These are phyloP conservation scores for Pocillopora grandis DNA, from an alignment of 92 coral and sea anemone species.

Conservation along the genomic window DNA sequence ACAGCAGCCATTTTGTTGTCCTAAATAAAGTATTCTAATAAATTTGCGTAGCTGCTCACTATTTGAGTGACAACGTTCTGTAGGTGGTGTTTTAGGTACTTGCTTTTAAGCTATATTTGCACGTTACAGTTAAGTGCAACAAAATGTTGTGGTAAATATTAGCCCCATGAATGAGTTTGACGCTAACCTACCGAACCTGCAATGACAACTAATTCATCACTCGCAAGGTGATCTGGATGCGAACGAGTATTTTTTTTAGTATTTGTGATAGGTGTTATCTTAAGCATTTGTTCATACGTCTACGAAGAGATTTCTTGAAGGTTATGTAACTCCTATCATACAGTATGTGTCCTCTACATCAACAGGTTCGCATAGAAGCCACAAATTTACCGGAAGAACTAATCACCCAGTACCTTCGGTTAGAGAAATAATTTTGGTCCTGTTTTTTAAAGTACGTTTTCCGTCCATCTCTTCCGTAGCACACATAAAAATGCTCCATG, in stretches of 20 bases:
- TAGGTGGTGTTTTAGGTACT: too few species aligned
- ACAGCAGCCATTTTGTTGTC: too few species aligned
- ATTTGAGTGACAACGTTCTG: too few species aligned
- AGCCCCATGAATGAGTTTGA: too few species aligned
- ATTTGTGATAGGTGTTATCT: neutral
- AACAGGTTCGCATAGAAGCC: conserved; percentile 97
- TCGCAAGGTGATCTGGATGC: too few species aligned
- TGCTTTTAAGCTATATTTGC: too few species aligned
- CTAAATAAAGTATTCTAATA: too few species aligned
- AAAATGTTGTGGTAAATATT: too few species aligned
- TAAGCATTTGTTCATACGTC: too few species aligned
- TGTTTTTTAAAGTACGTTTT: conserved; percentile 92
- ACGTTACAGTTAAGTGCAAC: too few species aligned
- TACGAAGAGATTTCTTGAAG: neutral
- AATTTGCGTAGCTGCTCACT: neutral
- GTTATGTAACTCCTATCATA: neutral
- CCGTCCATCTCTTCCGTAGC: conserved; percentile 95
- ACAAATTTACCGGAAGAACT: conserved; percentile 88
- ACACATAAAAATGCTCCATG: conserved; percentile 94
- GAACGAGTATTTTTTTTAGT: neutral
- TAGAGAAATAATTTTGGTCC: conserved; percentile 92
- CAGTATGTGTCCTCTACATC: neutral
- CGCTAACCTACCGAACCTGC: too few species aligned
- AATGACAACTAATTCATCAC: too few species aligned
- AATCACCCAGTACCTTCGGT: conserved; percentile 93